phyloP scores from a whole-genome alignment of 2,797 vertebrate genomes.

The Uromys caudimaculatus region DNA sequence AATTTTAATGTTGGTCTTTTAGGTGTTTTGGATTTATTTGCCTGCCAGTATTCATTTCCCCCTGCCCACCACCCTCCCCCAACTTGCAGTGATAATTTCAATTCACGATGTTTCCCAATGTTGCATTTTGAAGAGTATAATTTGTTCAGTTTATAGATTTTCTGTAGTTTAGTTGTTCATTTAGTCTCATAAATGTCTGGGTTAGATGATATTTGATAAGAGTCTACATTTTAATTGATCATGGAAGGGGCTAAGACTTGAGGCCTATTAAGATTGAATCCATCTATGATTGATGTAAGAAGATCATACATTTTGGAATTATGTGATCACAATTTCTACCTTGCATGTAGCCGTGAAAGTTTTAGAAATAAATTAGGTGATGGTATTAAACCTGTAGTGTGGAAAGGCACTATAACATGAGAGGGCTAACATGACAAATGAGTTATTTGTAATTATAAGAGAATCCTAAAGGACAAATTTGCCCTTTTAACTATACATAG shows the following conservation, averaged over 20 bases:
- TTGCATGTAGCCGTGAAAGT: neutral
- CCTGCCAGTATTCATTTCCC: no score
- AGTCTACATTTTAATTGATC: neutral
- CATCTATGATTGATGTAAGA: neutral
- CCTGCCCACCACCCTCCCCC: no score
- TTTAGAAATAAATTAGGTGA: neutral
- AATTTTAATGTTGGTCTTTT: neutral
- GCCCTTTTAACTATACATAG: no score
- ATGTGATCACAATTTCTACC: neutral
- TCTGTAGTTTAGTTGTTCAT: neutral
- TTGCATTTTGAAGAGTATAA: neutral
- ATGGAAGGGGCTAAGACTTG: neutral
- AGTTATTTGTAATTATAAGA: neutral
- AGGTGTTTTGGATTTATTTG: neutral
- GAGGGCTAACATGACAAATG: neutral
- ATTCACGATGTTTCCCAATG: neutral
- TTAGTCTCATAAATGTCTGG: neutral
- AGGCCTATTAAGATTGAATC: neutral
- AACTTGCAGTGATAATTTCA: neutral
- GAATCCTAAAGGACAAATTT: neutral
- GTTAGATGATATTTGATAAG: neutral
- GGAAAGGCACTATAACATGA: neutral
- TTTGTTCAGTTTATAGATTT: neutral
- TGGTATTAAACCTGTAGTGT: accelerated
- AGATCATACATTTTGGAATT: neutral